Evolutionary conservation across 2,797 vertebrate species (phyloP), one percentile per base, ranked within the genome.

Genomic region (Mormyrus hasselquistii): DNA sequence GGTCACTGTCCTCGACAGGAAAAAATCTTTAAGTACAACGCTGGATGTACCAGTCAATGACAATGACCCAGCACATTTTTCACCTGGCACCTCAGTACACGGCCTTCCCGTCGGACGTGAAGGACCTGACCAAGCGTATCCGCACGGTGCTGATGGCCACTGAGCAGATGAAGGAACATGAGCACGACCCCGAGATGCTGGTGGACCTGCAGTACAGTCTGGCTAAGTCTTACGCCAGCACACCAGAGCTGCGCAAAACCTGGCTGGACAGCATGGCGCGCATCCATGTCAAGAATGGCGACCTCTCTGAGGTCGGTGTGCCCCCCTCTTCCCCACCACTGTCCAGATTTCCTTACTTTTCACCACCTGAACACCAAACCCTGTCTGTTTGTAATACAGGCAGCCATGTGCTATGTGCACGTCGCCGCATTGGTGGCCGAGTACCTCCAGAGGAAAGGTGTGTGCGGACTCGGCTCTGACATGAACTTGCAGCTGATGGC

Each of bases 201-300:
- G 98, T 99, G 91, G 99, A 99, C 94, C 97, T 99, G 53, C 99
- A 99, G 94, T 99, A 99, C 93, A 99, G 99, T 91, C 92, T 99
- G 94, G 99, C 99, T 90, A 99, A 99, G 93, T 99, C 99, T 86
- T 99, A 99, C 10, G 98, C 99, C 86, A 99, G 97, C 94, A 99
- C 99, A 0, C 99, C 99, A 0, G 99, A 99, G 91, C 97, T 99
- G n/a, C 96, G 99, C 87, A 99, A 99, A 92, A 99, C 99, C 0
- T 99, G 99, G 99, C 94, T 99, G 89, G 99, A 99, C 95, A 99
- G 99, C 95, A 99, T 99, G 98, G 98, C 99, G 4, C 96, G 97
- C 91, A 99, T 99, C 92, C 99, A 99, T 73, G 95, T 98, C 92
- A 99, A 99, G 94, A 99, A 99, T 12, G 97, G 97, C 62, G 98